Conservation (phyloP, 2,797 vertebrate genomes). For the Trachops cirrhosus region DNA sequence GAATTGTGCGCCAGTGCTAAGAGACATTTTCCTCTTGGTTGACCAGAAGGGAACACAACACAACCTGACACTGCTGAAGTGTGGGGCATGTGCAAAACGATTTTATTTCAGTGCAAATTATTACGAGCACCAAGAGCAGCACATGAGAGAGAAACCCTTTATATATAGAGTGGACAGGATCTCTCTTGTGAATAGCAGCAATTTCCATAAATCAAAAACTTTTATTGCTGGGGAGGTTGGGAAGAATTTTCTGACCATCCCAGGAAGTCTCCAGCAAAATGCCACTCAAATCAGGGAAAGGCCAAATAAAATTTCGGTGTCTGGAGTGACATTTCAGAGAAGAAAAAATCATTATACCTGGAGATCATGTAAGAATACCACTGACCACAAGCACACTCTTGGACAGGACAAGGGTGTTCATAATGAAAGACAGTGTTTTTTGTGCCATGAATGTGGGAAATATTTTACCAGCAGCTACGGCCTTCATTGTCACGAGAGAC, state of each 20-base stretch:
- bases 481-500: neutral
- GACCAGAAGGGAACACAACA: neutral
- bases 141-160: neutral
- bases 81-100: neutral
- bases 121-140: neutral
- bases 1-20: neutral
- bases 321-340: neutral
- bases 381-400: neutral
- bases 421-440: neutral
- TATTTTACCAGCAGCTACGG: neutral
- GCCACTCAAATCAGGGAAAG: neutral
- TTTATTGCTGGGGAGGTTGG: neutral
- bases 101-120: neutral
- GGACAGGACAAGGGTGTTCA: neutral
- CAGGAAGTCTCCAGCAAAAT: neutral
- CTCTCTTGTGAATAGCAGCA: neutral
- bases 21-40: neutral
- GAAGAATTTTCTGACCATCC: neutral
- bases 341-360: neutral
- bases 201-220: neutral
- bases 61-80: neutral
- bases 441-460: neutral
- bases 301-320: neutral
- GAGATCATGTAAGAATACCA: neutral
- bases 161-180: neutral